Evolutionary conservation across 2,888 invertebrate species (phyloP), one percentile per base, ranked within the genome.

Genomic region (Metalampra italica): DNA sequence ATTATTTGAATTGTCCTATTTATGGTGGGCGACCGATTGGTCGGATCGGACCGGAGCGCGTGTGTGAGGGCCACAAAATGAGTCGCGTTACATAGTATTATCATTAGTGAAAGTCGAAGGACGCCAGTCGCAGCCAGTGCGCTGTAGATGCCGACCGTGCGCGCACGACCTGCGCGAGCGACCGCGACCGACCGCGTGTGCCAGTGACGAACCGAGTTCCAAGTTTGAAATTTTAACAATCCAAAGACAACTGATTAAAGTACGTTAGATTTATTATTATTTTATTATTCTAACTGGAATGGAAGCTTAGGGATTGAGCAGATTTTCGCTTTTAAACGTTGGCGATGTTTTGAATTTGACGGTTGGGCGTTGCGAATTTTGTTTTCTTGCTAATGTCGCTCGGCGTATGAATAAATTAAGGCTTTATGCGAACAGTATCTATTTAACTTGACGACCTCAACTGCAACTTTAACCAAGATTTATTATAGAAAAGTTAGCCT

Each of bases 71-170:
- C 22, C 22, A 3, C 5, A 22, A 41, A 46, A 46, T 36, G n/a
- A 34, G 49, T 30, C 46, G 52, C n/a, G 45, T 47, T 45, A 50
- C 44, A 43, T 41, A 75, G 75, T 74, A 78, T 78, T 71, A 71
- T 69, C 68, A 65, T 59, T 61, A 84, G 84, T 85, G 84, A 85
- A 85, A 85, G 84, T 82, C 75, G 84, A 83, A 84, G 85, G 85
- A 82, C 85, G 74, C 64, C 49, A 53, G 49, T 43, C 45, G 12
- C 42, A 47, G 62, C 53, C 77, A 83, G 84, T 83, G 69, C 68
- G 71, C 64, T 66, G 60, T 62, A 68, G 70, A 74, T 58, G 53
- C 53, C 53, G 55, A 52, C 40, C 29, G 37, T n/a, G 62, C 46
- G 55, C 55, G 62, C 59, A 66, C 64, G 74, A 55, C 49, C 50